phyloP scores from a whole-genome alignment of 2,888 invertebrate species.

The Cyrtodaria siliqua region DNA sequence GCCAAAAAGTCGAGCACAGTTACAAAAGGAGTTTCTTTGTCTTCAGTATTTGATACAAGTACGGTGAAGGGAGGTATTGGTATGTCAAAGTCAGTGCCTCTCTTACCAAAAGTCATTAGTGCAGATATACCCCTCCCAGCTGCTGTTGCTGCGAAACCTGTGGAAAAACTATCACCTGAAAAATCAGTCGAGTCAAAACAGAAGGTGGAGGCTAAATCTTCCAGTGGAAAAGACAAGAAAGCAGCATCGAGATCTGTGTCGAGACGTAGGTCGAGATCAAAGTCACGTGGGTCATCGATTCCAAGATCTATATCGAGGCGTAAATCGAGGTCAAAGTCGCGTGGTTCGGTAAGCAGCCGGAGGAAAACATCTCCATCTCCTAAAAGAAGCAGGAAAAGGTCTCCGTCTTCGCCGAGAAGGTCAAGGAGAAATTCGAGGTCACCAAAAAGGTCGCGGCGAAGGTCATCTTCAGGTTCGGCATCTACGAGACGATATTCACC shows the following conservation, averaged over 20 bases:
- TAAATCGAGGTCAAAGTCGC: conserved; percentile 54
- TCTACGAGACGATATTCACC: conserved; percentile 47
- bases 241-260: not conserved
- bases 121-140: conserved; percentile 44
- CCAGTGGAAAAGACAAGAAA: conserved; percentile 8
- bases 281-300: not conserved
- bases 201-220: not conserved
- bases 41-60: not conserved
- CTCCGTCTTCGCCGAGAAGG: conserved; percentile 7
- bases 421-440: conserved; percentile 58
- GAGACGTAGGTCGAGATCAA: not conserved
- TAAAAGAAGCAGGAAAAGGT: conserved; percentile 12
- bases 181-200: not conserved
- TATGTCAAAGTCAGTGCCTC: conserved; percentile 29
- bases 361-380: conserved; percentile 16
- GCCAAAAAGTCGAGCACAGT: conserved; percentile 38
- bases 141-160: no score
- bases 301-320: conserved; percentile 15
- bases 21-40: no score
- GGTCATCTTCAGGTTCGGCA: conserved; percentile 39
- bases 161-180: no score
- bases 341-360: not conserved
- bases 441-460: conserved; percentile 38
- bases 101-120: conserved; percentile 52
- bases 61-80: no score